These are phyloP conservation scores for Diceros bicornis DNA, from an alignment of 2,797 vertebrate genomes.

Conservation along the genomic window DNA sequence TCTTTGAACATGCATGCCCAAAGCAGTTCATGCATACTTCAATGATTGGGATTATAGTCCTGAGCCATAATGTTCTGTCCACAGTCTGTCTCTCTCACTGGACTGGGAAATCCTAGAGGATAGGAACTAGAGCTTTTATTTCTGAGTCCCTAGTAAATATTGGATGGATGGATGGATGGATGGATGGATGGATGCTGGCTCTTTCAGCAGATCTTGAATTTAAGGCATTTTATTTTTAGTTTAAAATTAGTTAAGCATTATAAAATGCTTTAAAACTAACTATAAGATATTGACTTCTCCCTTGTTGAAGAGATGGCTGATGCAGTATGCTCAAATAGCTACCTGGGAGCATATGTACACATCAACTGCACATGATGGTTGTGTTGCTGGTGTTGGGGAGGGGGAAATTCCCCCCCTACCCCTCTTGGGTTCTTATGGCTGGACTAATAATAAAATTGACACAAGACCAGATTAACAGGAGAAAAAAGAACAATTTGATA, in stretches of 20 bases:
- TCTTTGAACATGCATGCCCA: neutral
- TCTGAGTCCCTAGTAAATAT: neutral
- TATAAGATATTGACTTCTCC: neutral
- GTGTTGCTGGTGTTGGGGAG: neutral
- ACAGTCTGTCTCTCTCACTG: neutral
- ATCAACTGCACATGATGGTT: neutral
- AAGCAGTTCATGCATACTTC: neutral
- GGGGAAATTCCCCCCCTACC: too few relatives aligned
- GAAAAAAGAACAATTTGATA: too few relatives aligned
- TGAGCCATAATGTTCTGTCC: neutral
- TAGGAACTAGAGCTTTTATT: neutral
- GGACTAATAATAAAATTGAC: too few relatives aligned
- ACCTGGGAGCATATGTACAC: neutral
- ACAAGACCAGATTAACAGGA: too few relatives aligned
- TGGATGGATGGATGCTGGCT: neutral
- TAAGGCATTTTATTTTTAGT: conserved; percentile 30
- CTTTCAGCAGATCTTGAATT: conserved; percentile 46
- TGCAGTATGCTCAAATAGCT: neutral
- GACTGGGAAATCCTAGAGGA: neutral
- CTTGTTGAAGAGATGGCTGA: neutral
- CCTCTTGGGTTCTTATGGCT: too few relatives aligned
- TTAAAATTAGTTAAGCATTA: neutral
- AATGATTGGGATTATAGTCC: neutral
- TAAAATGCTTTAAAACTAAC: neutral
- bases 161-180: neutral